Evolutionary conservation across 2,113 vertebrate species (phyloP), one percentile per base, ranked within the genome.

Genomic region (Boleophthalmus pectinirostris): DNA sequence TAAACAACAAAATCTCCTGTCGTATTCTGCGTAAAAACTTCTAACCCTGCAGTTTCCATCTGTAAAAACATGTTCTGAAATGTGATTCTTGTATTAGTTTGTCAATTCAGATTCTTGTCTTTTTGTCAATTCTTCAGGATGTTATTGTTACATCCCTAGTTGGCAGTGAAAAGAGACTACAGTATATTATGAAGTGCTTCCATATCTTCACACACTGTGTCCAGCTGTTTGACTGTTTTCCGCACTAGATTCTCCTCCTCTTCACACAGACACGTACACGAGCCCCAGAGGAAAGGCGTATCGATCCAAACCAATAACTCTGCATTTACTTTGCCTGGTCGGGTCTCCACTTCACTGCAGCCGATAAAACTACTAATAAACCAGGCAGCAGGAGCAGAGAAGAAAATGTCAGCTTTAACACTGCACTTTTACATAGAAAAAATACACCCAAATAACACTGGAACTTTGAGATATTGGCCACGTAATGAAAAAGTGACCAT

Each of bases 251-350:
- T 64, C 12, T 66, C 51, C 60, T 70, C 38, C 67, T 66, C 78
- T 65, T 71, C 74, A 78, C 69, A 53, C 66, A 67, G 81, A 74
- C 29, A 6, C 5, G 1, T 38, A 70, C 84, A 75, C 14, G 80
- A 78, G 76, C 70, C 63, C 11, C 74, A 67, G 69, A 69, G 76
- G 75, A 83, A 58, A 12, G 78, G 45, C 70, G 67, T 85, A 88
- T 87, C 75, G 85, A 88, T 88, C 85, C 63, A 33, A 29, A 69
- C 45, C 76, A 12, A 70, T 88, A 84, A 84, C 72, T 87, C 79
- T 82, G 63, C 74, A 68, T 79, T 82, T 66, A 79, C 69, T 80
- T 58, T 77, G 70, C 56, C 60, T 33, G 54, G 46, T 46, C 74
- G 76, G 33, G 15, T 66, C 69, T 12, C 70, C 80, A 77, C 58